A percentile compares a stretch with the other conserved stretches of the same genome.
phyloP scores from a whole-genome alignment of 2,797 vertebrate genomes.

The Paramormyrops hopkinsi region DNA sequence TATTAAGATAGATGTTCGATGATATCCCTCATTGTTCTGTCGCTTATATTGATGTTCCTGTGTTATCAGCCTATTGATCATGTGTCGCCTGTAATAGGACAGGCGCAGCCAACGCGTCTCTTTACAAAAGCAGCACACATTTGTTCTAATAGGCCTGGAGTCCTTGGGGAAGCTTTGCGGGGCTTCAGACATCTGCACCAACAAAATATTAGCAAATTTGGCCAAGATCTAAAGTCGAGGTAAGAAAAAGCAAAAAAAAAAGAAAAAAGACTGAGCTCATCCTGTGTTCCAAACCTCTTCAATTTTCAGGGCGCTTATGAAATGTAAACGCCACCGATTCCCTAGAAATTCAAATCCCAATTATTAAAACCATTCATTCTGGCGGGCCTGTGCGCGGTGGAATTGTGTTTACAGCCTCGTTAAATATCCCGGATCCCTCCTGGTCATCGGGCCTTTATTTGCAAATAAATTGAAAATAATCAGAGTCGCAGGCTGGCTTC shows the following conservation, averaged over 20 bases:
- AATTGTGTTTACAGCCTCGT: constrained; percentile 77
- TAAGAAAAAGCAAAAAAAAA: constrained; percentile 25
- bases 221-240: constrained; percentile 69
- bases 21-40: constrained; percentile 99
- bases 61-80: constrained; percentile 99
- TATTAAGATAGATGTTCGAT: constrained; percentile 99
- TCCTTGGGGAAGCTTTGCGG: constrained; percentile 83
- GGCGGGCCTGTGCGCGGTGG: constrained; percentile 67
- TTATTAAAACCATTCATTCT: constrained; percentile 79
- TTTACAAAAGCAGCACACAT: constrained; percentile 99
- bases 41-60: constrained; percentile 99
- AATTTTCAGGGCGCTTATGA: constrained; percentile 53
- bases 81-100: constrained; percentile 99
- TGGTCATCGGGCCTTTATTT: constrained; percentile 93
- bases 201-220: constrained; percentile 84
- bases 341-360: constrained; percentile 74
- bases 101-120: constrained; percentile 96
- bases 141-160: constrained; percentile 99
- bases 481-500: constrained; percentile 81
- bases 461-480: constrained; percentile 99
- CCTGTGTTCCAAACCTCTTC: constrained; percentile 40
- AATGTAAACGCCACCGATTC: constrained; percentile 63
- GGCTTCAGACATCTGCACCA: constrained; percentile 97
- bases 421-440: constrained; percentile 80
- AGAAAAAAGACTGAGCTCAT: constrained; percentile 32